Conservation (phyloP, 2,113 vertebrate genomes). For the Heterotis niloticus region DNA sequence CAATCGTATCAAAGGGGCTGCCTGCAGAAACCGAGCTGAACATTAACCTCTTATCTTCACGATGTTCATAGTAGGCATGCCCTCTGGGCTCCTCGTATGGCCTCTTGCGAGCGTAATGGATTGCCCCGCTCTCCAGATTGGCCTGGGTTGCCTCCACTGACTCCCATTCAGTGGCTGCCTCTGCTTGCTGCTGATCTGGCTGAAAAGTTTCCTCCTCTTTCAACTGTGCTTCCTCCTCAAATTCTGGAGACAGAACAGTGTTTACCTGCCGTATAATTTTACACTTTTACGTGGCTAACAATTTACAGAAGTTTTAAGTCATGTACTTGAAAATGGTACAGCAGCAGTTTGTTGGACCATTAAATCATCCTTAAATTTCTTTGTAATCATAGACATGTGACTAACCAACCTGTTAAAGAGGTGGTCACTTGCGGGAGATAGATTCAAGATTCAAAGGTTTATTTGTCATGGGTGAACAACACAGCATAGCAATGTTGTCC, state of each 20-base stretch:
- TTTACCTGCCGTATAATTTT: not conserved
- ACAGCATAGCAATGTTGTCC: no score
- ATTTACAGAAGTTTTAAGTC: no score
- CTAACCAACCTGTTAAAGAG: no score
- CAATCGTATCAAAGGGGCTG: no score
- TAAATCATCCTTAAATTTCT: no score
- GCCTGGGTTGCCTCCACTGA: constrained; percentile 41
- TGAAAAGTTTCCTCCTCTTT: constrained; percentile 42
- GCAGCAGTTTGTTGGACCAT: no score
- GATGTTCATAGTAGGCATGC: constrained; percentile 75
- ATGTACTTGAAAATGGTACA: no score
- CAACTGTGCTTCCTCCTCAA: constrained; percentile 43
- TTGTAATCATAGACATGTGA: no score
- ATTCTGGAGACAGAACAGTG: constrained; percentile 1
- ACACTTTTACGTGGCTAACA: not conserved
- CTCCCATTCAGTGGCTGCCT: not conserved
- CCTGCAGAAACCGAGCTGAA: not conserved
- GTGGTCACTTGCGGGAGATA: no score
- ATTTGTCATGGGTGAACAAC: no score
- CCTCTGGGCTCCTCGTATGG: constrained; percentile 70
- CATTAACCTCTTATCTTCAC: constrained; percentile 76
- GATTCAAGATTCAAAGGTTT: no score
- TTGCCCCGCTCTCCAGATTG: constrained; percentile 48
- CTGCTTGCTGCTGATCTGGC: not conserved
- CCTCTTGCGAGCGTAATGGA: constrained; percentile 69